A percentile compares a stretch with the other conserved stretches of the same genome.
phyloP scores from a whole-genome alignment of 64 coral and sea anemone species.

The Anthopleura sola region DNA sequence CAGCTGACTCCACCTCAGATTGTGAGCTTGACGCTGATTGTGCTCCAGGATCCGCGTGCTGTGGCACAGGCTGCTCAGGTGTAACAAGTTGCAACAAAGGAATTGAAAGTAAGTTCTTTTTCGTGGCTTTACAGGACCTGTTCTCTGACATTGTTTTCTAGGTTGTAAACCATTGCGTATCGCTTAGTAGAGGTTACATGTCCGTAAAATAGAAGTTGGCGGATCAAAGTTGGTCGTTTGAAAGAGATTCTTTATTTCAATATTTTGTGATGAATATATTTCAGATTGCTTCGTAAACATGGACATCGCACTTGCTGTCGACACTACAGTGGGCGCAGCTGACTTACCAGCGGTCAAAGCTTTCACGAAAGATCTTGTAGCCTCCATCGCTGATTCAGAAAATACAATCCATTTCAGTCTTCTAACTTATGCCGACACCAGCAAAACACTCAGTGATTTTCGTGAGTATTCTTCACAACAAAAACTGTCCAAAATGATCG shows the following conservation, averaged over 20 bases:
- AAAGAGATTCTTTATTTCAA: not conserved
- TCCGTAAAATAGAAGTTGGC: too few relatives aligned
- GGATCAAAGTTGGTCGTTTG: too few relatives aligned
- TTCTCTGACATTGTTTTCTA: too few relatives aligned
- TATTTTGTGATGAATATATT: not conserved
- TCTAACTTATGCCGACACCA: constrained; percentile 8
- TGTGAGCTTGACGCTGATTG: constrained; percentile 41
- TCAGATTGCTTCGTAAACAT: constrained; percentile 56
- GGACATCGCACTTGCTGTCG: constrained; percentile 52
- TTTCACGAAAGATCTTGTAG: constrained; percentile 30
- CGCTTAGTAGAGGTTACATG: too few relatives aligned
- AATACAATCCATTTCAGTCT: constrained; percentile 42
- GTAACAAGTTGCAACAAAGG: constrained; percentile 9
- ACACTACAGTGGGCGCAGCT: constrained; percentile 21
- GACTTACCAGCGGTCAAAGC: constrained; percentile 25
- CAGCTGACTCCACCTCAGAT: not conserved
- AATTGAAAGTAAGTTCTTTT: constrained; percentile 61
- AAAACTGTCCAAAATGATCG: constrained; percentile 8
- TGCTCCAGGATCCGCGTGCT: constrained; percentile 14
- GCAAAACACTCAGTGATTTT: constrained; percentile 19
- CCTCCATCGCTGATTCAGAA: constrained; percentile 38
- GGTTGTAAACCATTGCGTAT: too few relatives aligned
- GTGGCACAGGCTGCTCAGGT: constrained; percentile 40
- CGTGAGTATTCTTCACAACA: constrained; percentile 12
- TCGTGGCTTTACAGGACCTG: too few relatives aligned